phyloP scores from a whole-genome alignment of 2,888 invertebrate species.

The Brachyptera risi region DNA sequence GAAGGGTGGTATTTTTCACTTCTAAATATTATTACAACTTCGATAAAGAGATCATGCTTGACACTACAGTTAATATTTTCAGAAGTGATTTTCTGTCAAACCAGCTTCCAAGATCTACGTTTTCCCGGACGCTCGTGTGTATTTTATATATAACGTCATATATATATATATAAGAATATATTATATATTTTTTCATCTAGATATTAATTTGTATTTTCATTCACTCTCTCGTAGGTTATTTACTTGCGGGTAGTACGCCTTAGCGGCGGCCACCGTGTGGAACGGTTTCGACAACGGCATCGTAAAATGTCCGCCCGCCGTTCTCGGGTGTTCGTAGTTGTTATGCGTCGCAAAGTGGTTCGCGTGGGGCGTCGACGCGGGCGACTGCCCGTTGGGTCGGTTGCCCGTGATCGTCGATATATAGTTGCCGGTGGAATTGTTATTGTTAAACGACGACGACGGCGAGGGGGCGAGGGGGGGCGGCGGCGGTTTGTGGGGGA shows the following conservation, averaged over 20 bases:
- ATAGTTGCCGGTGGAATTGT: conserved; percentile 10
- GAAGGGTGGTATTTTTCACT: too few species aligned
- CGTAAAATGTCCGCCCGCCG: neutral
- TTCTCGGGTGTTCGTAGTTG: neutral
- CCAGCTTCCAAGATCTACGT: too few species aligned
- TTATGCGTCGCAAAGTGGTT: neutral
- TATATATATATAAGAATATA: too few species aligned
- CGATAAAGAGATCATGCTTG: too few species aligned
- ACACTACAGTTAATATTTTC: too few species aligned
- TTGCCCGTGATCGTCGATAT: conserved; percentile 14
- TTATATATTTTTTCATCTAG: too few species aligned
- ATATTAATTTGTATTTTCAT: too few species aligned
- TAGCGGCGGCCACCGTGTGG: conserved; percentile 30
- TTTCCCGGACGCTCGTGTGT: too few species aligned
- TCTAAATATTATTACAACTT: too few species aligned
- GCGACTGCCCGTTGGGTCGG: neutral
- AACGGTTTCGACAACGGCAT: conserved; percentile 9
- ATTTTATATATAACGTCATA: too few species aligned
- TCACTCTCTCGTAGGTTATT: neutral
- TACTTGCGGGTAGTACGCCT: conserved; percentile 29
- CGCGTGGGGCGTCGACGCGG: neutral
- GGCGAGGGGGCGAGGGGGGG: neutral
- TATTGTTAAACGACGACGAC: too few species aligned
- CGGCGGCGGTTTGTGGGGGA: conserved; percentile 4
- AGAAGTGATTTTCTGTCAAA: too few species aligned